A percentile compares a stretch with the other conserved stretches of the same genome.
Conservation (phyloP, 2,888 invertebrate species). For the Herminia tarsipennalis region DNA sequence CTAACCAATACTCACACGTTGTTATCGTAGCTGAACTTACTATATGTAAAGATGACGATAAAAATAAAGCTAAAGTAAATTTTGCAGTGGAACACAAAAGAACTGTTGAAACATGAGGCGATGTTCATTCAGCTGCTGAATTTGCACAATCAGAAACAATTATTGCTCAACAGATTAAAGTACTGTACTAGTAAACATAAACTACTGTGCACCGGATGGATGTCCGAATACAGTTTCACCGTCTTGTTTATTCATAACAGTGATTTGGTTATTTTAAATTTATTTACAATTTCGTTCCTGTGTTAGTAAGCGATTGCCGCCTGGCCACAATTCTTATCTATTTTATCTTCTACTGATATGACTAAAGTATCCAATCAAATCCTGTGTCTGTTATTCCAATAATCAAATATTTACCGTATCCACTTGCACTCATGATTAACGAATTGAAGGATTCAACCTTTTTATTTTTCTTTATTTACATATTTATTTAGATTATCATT, state of each 20-base stretch:
- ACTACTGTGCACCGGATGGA: constrained; percentile 64
- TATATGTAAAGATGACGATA: constrained; percentile 56
- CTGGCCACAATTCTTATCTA: constrained; percentile 47
- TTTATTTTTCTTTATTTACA: too few relatives aligned
- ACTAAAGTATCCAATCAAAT: constrained; percentile 35
- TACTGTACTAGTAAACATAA: constrained; percentile 70
- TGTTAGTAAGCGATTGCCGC: constrained; percentile 48
- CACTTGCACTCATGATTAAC: too few relatives aligned
- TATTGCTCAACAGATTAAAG: constrained; percentile 75
- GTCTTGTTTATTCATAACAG: constrained; percentile 58
- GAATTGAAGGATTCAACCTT: too few relatives aligned
- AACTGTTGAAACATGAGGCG: constrained; percentile 59
- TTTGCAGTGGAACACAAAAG: constrained; percentile 60
- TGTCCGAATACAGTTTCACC: constrained; percentile 61
- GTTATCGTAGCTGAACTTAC: constrained; percentile 49
- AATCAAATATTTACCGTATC: constrained; percentile 36
- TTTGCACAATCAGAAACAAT: constrained; percentile 63
- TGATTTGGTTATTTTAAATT: constrained; percentile 58
- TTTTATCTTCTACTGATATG: constrained; percentile 44
- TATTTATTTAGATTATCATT: too few relatives aligned
- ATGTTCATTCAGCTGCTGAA: constrained; percentile 64
- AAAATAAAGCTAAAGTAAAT: constrained; percentile 58
- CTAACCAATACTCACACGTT: constrained; percentile 35
- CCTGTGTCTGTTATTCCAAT: constrained; percentile 8
- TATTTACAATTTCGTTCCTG: constrained; percentile 63